phyloP scores from a whole-genome alignment of 2,797 vertebrate species.

The Spatula clypeata region DNA sequence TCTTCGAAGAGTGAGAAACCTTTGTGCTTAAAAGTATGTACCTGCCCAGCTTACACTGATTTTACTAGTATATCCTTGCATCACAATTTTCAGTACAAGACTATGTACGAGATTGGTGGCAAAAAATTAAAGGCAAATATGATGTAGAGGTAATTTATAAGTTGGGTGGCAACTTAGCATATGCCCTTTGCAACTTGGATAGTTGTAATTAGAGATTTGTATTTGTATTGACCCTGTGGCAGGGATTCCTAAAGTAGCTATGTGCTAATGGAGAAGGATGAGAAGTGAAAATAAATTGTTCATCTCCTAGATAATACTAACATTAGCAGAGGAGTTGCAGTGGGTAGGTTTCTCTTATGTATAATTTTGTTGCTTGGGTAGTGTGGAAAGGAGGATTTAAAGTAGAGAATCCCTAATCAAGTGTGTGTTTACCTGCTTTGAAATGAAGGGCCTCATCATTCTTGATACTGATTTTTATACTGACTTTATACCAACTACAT shows the following conservation, averaged over 20 bases:
- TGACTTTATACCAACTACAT: not conserved
- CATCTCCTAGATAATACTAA: not conserved
- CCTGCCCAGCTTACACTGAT: not conserved
- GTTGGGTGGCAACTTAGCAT: not conserved
- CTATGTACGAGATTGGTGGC: not conserved
- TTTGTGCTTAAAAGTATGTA: not conserved
- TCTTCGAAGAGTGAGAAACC: not conserved
- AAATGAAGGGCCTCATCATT: not conserved
- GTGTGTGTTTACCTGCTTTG: not conserved
- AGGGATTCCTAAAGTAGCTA: not conserved
- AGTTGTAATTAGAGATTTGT: no score
- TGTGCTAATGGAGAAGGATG: not conserved
- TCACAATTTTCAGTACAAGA: not conserved
- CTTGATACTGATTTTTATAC: not conserved
- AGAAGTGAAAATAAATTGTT: not conserved
- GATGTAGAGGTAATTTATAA: not conserved
- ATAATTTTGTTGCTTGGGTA: not conserved
- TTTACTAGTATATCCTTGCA: not conserved
- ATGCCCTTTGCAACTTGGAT: no score
- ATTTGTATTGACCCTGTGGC: not conserved
- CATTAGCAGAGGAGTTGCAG: not conserved
- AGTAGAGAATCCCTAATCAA: not conserved
- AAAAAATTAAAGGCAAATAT: not conserved
- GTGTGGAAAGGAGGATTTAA: not conserved
- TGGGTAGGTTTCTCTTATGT: not conserved